phyloP scores from a whole-genome alignment of 2,888 invertebrate genomes.

The Aproaerema taeniolella region DNA sequence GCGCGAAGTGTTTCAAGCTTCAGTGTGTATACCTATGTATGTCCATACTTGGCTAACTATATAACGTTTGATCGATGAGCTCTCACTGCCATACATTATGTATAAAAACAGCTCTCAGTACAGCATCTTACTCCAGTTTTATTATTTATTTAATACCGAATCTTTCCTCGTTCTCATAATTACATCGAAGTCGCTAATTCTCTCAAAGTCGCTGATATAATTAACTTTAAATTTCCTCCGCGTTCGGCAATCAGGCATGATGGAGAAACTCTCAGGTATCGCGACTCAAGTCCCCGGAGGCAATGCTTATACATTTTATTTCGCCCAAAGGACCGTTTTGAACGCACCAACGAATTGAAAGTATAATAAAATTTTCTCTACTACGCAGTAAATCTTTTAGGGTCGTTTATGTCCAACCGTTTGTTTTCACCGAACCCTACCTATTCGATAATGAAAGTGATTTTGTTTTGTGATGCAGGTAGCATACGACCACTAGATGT shows the following conservation, averaged over 20 bases:
- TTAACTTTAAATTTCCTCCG: slow-evolving; percentile 46
- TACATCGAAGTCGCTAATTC: slow-evolving; percentile 48
- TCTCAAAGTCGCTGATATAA: slow-evolving; percentile 45
- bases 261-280: slow-evolving; percentile 32
- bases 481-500: background rate
- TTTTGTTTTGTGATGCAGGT: slow-evolving; percentile 11
- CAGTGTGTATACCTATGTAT: slow-evolving; percentile 21
- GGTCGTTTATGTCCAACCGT: slow-evolving; percentile 40
- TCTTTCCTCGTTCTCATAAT: slow-evolving; percentile 46
- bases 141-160: slow-evolving; percentile 40
- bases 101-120: slow-evolving; percentile 34
- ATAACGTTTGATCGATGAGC: slow-evolving; percentile 58
- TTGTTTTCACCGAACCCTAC: slow-evolving; percentile 37
- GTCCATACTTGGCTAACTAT: slow-evolving; percentile 22
- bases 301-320: slow-evolving; percentile 28
- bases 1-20: slow-evolving; percentile 22
- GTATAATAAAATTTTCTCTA: slow-evolving; percentile 52
- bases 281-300: slow-evolving; percentile 20
- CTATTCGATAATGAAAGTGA: slow-evolving; percentile 28
- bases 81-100: slow-evolving; percentile 47
- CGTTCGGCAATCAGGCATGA: slow-evolving; percentile 37
- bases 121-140: no score
- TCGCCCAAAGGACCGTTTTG: slow-evolving; percentile 34
- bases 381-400: slow-evolving; percentile 53
- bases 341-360: slow-evolving; percentile 44